Evolutionary conservation across 2,888 invertebrate species (phyloP).

Genomic region (Epiperipatus broadwayi): DNA sequence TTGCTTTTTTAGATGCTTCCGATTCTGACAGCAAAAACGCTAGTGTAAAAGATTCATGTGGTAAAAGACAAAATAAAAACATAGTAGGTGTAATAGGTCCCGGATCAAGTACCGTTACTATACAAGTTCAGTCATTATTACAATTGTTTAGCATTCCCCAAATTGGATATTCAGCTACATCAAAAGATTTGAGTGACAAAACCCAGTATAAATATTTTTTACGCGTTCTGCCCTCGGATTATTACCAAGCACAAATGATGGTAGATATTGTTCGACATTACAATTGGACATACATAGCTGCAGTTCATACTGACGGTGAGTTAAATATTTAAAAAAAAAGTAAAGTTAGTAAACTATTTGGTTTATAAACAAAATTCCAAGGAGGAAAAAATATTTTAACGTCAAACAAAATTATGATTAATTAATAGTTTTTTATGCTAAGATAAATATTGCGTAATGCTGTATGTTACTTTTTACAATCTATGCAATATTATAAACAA

Average conservation of each 20-base stretch:
- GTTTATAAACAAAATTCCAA: background rate
- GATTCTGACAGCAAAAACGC: too few species aligned
- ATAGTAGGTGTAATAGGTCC: slow-evolving; percentile 53
- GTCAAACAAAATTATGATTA: too few species aligned
- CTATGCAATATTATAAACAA: too few species aligned
- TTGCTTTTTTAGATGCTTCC: too few species aligned
- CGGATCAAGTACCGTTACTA: slow-evolving; percentile 48
- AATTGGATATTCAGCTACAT: slow-evolving; percentile 57
- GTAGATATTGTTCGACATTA: slow-evolving; percentile 44
- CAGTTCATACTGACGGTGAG: slow-evolving; percentile 52
- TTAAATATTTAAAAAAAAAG: slow-evolving; percentile 9
- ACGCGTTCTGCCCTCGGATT: slow-evolving; percentile 56
- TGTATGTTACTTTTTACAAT: too few species aligned
- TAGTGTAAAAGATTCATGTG: too few species aligned
- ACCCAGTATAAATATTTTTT: slow-evolving; percentile 53
- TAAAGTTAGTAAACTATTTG: background rate
- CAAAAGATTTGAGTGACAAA: slow-evolving; percentile 52
- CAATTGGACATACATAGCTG: slow-evolving; percentile 60
- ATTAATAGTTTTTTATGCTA: too few species aligned
- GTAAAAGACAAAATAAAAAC: slow-evolving; percentile 19
- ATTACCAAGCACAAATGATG: slow-evolving; percentile 52
- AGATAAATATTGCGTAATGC: too few species aligned
- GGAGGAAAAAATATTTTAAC: too few species aligned
- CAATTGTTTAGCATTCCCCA: slow-evolving; percentile 45
- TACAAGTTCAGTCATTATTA: slow-evolving; percentile 49